Conservation (phyloP, 2,888 invertebrate species). For the Isoperla grammatica region DNA sequence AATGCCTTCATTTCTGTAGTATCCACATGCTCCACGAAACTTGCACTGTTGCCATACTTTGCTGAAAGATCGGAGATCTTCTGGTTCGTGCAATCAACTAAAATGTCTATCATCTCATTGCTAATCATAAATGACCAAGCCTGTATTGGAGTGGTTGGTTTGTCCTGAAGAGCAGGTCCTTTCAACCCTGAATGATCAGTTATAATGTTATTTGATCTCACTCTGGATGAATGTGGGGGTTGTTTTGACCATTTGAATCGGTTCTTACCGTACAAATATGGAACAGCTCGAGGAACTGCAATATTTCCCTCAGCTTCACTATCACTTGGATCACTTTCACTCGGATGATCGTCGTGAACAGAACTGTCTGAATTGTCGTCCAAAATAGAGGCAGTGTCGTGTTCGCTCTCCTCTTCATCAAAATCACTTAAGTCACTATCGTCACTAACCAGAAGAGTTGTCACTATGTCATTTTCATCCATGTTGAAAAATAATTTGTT, state of each 20-base stretch:
- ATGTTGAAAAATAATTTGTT: no score
- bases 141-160: not conserved
- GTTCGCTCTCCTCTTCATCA: no score
- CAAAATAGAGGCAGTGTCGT: no score
- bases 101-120: constrained; percentile 2
- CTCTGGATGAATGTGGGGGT: not conserved
- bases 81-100: not conserved
- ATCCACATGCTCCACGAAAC: constrained; percentile 4
- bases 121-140: not conserved
- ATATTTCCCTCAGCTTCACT: no score
- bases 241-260: constrained; percentile 6
- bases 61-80: not conserved
- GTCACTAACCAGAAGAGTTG: no score
- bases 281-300: no score
- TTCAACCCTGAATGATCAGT: constrained; percentile 2
- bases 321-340: no score
- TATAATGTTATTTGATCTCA: not conserved
- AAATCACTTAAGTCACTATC: no score
- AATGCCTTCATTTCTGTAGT: constrained; percentile 5
- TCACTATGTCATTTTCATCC: no score
- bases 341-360: no score
- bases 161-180: not conserved
- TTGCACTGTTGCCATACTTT: constrained; percentile 2
- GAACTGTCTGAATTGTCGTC: no score
- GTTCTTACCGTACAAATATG: not conserved